Percentiles rank a stretch among this genome's conserved stretches.
Evolutionary conservation across 2,113 vertebrate species (phyloP).

Genomic region (Syngnathus scovelli): DNA sequence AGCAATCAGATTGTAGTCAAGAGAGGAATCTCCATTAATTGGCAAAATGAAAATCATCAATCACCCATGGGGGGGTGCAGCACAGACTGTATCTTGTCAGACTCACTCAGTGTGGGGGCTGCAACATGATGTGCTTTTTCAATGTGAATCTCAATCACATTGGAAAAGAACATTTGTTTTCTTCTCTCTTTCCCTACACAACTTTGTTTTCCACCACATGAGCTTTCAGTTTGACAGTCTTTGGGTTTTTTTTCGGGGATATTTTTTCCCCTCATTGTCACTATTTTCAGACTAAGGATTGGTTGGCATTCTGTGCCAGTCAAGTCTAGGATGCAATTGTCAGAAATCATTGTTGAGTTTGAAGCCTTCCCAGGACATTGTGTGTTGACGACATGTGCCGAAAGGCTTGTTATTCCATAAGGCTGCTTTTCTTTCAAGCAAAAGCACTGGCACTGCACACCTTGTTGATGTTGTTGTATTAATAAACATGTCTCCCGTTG

Average conservation of each 20-base stretch:
- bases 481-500: slow-evolving; percentile 1
- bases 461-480: slow-evolving; percentile 16
- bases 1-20: slow-evolving; percentile 75
- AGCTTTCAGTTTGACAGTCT: slow-evolving; percentile 59
- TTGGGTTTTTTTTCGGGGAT: slow-evolving; percentile 61
- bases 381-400: slow-evolving; percentile 51
- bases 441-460: slow-evolving; percentile 9
- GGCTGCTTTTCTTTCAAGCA: slow-evolving; percentile 15
- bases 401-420: slow-evolving; percentile 39
- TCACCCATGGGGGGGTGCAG: slow-evolving; percentile 65
- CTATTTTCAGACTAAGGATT: slow-evolving; percentile 61
- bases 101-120: slow-evolving; percentile 54
- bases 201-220: slow-evolving; percentile 58
- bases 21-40: slow-evolving; percentile 77
- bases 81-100: slow-evolving; percentile 63
- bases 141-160: slow-evolving; percentile 42
- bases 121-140: slow-evolving; percentile 45
- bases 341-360: slow-evolving; percentile 54
- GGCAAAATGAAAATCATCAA: slow-evolving; percentile 78
- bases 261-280: slow-evolving; percentile 56
- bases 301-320: slow-evolving; percentile 63
- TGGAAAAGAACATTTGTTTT: slow-evolving; percentile 43
- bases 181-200: slow-evolving; percentile 6
- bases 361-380: slow-evolving; percentile 45
- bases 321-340: slow-evolving; percentile 57